Evolutionary conservation across 2,888 invertebrate genomes (phyloP).

Genomic region (Limenitis camilla): DNA sequence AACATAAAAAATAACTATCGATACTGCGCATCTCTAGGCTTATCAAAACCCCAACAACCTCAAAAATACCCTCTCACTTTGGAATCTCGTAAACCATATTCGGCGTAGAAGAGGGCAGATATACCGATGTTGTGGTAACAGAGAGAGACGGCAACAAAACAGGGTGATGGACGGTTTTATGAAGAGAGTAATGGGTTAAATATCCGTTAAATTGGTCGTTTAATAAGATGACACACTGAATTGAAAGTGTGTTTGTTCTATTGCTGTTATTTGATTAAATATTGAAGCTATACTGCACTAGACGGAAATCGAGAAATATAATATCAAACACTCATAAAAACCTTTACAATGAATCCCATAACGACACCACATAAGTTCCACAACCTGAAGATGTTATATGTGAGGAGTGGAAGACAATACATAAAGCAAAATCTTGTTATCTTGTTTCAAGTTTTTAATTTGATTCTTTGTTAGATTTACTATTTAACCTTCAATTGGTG

Average conservation of each 20-base stretch:
- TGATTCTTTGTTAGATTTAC: no score
- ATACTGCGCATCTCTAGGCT: constrained; percentile 21
- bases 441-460: no score
- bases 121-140: constrained; percentile 20
- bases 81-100: constrained; percentile 64
- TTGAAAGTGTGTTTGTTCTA: constrained; percentile 6
- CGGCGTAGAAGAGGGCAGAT: constrained; percentile 40
- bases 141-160: constrained; percentile 51
- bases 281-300: no score
- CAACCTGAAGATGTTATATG: no score
- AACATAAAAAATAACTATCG: constrained; percentile 21
- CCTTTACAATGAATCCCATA: no score
- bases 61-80: constrained; percentile 60
- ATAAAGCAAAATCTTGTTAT: no score
- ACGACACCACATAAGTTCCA: no score
- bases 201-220: constrained; percentile 72
- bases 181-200: constrained; percentile 71
- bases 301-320: no score
- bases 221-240: constrained; percentile 40
- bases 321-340: no score
- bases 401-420: no score
- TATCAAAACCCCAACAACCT: constrained; percentile 47
- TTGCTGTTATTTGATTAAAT: constrained; percentile 1
- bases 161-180: constrained; percentile 70
- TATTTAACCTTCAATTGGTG: no score